These are phyloP conservation scores for Epinotia ramella DNA, from an alignment of 2,888 invertebrate genomes.

Conservation along the genomic window DNA sequence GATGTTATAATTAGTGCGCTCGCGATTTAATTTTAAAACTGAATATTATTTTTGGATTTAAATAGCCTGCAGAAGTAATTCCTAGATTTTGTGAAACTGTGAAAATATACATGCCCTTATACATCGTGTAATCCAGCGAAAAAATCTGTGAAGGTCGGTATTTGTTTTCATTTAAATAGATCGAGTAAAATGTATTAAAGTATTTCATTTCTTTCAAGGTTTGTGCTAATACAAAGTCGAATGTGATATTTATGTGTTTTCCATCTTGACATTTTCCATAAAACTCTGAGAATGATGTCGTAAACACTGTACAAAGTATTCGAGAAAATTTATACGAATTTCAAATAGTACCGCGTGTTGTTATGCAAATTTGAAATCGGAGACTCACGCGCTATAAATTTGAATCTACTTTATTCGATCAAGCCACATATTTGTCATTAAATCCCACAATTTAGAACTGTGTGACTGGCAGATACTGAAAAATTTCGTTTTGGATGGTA, in stretches of 20 bases:
- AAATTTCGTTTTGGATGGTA: not conserved
- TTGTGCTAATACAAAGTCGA: not conserved
- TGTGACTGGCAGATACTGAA: not conserved
- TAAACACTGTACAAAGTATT: not conserved
- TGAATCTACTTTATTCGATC: not conserved
- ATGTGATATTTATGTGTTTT: not conserved
- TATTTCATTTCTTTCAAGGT: constrained; percentile 1
- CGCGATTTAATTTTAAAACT: constrained; percentile 16
- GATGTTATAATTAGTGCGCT: constrained; percentile 20
- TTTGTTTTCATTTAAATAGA: constrained; percentile 29
- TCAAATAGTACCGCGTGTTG: constrained; percentile 23
- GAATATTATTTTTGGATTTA: not conserved
- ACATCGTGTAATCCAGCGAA: not conserved
- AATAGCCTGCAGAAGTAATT: not conserved
- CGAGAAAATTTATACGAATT: not conserved
- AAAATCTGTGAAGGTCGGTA: constrained; percentile 25
- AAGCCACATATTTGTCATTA: not conserved
- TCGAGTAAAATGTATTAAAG: constrained; percentile 18
- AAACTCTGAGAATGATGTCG: not conserved
- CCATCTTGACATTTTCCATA: not conserved
- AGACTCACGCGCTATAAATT: constrained; percentile 1
- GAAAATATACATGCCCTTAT: constrained; percentile 3
- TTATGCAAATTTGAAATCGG: constrained; percentile 6
- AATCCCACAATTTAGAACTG: not conserved
- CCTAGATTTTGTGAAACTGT: not conserved